Conservation (phyloP, 2,113 vertebrate genomes). For the Helogale parvula region DNA sequence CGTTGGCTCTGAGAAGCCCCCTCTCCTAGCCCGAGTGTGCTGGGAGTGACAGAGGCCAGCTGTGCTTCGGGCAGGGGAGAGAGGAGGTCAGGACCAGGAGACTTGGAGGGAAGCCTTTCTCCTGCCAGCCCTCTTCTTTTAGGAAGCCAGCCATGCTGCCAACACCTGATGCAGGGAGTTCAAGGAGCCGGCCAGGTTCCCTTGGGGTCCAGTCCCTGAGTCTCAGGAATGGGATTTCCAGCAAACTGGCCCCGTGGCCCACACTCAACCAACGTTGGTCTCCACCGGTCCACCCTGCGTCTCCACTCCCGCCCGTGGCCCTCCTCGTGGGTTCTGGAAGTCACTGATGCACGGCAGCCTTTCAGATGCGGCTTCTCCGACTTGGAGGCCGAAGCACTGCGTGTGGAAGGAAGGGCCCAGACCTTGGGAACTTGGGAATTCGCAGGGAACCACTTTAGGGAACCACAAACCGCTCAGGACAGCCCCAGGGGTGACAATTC, state of each 20-base stretch:
- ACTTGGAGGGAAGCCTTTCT: constrained; percentile 11
- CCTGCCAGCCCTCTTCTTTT: not conserved
- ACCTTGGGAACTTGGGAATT: not conserved
- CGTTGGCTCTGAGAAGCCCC: not conserved
- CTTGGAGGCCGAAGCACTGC: not conserved
- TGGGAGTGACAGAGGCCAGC: not conserved
- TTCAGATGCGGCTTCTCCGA: constrained; percentile 8
- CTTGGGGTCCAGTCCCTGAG: not conserved
- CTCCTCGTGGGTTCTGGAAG: not conserved
- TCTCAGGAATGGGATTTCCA: not conserved
- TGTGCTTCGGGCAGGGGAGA: not conserved
- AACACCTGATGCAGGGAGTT: not conserved
- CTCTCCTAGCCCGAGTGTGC: not conserved
- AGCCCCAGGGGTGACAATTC: not conserved
- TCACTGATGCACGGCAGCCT: not conserved
- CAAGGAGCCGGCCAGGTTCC: not conserved
- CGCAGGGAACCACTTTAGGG: not conserved
- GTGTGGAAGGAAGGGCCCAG: not conserved
- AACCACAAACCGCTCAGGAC: not conserved
- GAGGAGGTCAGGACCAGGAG: not conserved
- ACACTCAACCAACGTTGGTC: not conserved
- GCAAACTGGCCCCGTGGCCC: not conserved
- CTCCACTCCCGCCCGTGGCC: not conserved
- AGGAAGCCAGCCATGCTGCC: not conserved
- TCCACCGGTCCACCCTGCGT: not conserved